Evolutionary conservation across 2,113 vertebrate species (phyloP).

Genomic region (Macroglossus sobrinus): DNA sequence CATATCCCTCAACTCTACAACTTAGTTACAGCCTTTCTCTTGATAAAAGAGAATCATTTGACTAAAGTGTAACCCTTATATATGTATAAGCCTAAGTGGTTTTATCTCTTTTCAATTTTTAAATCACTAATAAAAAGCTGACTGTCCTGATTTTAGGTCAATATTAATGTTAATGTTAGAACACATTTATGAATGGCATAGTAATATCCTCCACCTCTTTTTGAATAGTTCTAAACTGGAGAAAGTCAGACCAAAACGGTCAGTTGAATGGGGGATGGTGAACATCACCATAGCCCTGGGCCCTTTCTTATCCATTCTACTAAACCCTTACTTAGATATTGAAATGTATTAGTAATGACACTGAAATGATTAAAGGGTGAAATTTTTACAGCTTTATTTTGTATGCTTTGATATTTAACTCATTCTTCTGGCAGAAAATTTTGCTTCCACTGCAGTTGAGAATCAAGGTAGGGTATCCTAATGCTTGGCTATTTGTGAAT

Average conservation of each 20-base stretch:
- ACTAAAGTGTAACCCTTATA: not conserved
- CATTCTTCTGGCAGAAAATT: not conserved
- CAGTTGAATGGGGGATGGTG: not conserved
- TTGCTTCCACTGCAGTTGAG: not conserved
- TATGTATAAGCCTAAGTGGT: not conserved
- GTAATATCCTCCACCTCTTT: not conserved
- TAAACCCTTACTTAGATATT: not conserved
- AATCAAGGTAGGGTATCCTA: not conserved
- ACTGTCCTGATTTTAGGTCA: not conserved
- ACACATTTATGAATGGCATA: not conserved
- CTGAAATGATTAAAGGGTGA: not conserved
- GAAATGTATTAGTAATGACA: not conserved
- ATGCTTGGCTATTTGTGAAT: not conserved
- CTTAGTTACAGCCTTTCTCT: not conserved
- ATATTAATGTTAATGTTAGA: not conserved
- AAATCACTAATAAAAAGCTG: not conserved
- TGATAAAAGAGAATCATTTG: not conserved
- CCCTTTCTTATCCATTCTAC: not conserved
- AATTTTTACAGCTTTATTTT: not conserved
- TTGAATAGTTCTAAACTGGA: not conserved
- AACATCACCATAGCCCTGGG: rapidly evolving
- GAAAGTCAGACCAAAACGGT: not conserved
- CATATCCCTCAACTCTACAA: not conserved
- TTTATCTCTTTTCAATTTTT: conserved; percentile 28
- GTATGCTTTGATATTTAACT: not conserved